Conservation (phyloP, 2,888 invertebrate species). For the Melangyna quadrimaculata region DNA sequence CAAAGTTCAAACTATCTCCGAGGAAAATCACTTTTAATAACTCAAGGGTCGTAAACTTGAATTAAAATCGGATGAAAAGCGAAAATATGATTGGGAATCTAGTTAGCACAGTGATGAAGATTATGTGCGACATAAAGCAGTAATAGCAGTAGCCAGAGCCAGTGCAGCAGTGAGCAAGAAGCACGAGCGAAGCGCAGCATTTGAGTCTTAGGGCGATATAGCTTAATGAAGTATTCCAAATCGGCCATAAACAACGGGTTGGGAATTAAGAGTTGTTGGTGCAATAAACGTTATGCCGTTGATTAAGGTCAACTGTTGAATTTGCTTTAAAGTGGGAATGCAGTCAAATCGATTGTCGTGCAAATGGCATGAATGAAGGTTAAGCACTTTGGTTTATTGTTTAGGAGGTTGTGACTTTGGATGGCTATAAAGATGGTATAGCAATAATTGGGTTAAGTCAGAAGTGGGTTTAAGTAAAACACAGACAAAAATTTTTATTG, state of each 20-base stretch:
- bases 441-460: too few relatives aligned
- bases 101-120: conserved; percentile 41
- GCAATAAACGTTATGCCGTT: not conserved
- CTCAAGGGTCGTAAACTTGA: conserved; percentile 57
- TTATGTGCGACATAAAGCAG: conserved; percentile 15
- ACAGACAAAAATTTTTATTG: too few relatives aligned
- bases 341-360: not conserved
- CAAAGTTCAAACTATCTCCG: conserved; percentile 33
- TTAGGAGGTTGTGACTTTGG: not conserved
- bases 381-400: not conserved
- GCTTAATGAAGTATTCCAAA: not conserved
- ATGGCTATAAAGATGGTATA: not conserved
- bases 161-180: too few relatives aligned
- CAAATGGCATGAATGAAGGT: not conserved
- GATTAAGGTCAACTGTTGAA: conserved; percentile 17
- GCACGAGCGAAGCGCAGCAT: not conserved
- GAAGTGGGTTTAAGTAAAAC: too few relatives aligned
- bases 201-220: not conserved
- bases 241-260: not conserved
- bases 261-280: not conserved
- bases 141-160: not conserved
- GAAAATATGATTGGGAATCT: conserved; percentile 62
- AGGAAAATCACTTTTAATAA: conserved; percentile 61
- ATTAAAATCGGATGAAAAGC: conserved; percentile 65
- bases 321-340: not conserved